Conservation (phyloP, 2,113 vertebrate species). For the Chitala chitala region DNA sequence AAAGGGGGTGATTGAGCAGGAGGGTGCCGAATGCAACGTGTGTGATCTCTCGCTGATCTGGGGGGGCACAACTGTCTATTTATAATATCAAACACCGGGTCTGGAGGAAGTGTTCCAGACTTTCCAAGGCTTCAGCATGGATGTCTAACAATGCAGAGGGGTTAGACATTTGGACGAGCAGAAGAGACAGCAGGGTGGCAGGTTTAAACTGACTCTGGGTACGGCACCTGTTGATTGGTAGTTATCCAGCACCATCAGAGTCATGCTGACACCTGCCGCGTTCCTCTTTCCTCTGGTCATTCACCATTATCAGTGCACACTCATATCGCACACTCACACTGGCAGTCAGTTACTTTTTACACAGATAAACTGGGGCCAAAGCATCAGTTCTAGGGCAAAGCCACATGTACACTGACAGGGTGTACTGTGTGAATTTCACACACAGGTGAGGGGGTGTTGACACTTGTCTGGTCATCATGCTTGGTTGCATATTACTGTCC, state of each 20-base stretch:
- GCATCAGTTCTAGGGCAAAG: no score
- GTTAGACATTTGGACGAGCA: no score
- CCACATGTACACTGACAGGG: no score
- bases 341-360: no score
- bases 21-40: not conserved
- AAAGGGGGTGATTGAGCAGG: slow-evolving; percentile 30
- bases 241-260: not conserved
- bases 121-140: not conserved
- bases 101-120: not conserved
- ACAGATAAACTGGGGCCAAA: no score
- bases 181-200: not conserved
- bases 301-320: not conserved
- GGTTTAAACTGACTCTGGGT: not conserved
- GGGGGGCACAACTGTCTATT: slow-evolving; percentile 18
- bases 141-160: not conserved
- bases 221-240: not conserved
- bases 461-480: no score
- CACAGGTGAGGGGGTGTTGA: no score
- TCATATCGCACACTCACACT: no score
- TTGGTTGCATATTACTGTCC: no score
- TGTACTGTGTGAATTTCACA: no score
- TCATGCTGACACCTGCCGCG: not conserved
- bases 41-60: not conserved
- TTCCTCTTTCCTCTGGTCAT: not conserved
- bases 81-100: slow-evolving; percentile 3